Base-by-base conservation (phyloP, 2,797 vertebrate genomes). In the Lepus townsendii region DNA sequence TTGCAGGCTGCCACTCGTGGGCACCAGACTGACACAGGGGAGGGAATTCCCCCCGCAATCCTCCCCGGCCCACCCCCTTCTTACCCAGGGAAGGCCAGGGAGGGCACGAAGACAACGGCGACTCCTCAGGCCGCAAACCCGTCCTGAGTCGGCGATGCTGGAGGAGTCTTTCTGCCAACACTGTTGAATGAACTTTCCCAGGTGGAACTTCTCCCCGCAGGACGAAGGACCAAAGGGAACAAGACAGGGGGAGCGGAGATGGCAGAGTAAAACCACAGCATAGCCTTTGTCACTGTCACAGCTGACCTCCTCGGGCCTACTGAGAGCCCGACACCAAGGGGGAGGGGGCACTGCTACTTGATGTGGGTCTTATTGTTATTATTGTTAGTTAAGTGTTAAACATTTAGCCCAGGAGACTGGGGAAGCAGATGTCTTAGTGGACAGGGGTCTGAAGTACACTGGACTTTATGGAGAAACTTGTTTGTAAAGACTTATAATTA, bases 391-490 rank as follows among this genome's bases (percentile, higher is more conserved):
- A 35, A 84, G 90, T 85, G 80, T 90, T 57, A 42, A 30, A 75
- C 79, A 96, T 92, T 91, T 97, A 85, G 79, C 92, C 95, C 94
- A 90, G 95, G 32, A 73, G 89, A 91, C 94, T 94, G 87, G 95
- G 95, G 95, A 94, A 95, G 96, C 96, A 86, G 91, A 91, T 97
- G 95, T 97, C 89, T 96, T 26, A 50, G 85, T 95, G 98, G 98
- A 98, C 98, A 98, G 98, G 98, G 97, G 98, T 98, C 98, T 98
- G 97, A 98, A 97, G 97, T 98, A 98, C 98, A 98, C 98, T 99
- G 98, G 98, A 98, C 98, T 97, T 98, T 97, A 98, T 83, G 71
- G 90, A 98, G 96, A 96, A 98, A 98, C 97, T 98, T 97, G 97
- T 98, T 98, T 98, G 97, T 98, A 98, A 98, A 98, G 97, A 98